A percentile compares a stretch with the other conserved stretches of the same genome.
Conservation (phyloP, 2,888 invertebrate species). For the Altica lythri region DNA sequence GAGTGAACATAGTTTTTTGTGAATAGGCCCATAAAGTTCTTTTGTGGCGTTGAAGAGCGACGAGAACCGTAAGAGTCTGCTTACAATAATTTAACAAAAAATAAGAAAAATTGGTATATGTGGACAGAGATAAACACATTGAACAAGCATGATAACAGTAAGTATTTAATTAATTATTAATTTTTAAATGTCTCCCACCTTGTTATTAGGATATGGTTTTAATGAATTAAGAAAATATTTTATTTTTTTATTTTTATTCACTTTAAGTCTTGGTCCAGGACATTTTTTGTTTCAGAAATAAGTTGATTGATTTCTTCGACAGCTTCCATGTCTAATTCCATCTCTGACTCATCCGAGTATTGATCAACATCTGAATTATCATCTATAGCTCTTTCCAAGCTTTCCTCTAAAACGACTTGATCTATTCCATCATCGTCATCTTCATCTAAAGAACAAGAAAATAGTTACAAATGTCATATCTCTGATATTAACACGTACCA, state of each 20-base stretch:
- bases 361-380: slow-evolving; percentile 39
- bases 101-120: too few relatives aligned
- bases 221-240: too few relatives aligned
- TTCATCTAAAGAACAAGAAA: slow-evolving; percentile 3
- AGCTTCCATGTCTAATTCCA: slow-evolving; percentile 49
- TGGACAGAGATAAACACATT: too few relatives aligned
- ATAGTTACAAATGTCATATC: neutral
- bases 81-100: too few relatives aligned
- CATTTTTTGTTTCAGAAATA: slow-evolving; percentile 28
- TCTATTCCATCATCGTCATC: slow-evolving; percentile 31
- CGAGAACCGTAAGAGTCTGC: too few relatives aligned
- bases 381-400: slow-evolving; percentile 39
- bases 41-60: too few relatives aligned
- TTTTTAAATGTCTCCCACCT: too few relatives aligned
- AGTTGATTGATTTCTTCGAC: slow-evolving; percentile 51
- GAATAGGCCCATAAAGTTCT: too few relatives aligned
- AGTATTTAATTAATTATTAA: too few relatives aligned
- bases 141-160: too few relatives aligned
- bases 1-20: too few relatives aligned
- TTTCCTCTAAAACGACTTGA: slow-evolving; percentile 37
- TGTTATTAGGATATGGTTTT: too few relatives aligned
- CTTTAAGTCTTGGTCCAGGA: neutral
- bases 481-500: slow-evolving; percentile 25
- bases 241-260: slow-evolving; percentile 8
- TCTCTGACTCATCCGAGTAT: slow-evolving; percentile 37